Conservation (phyloP, 2,797 vertebrate species). For the Danio choprae region DNA sequence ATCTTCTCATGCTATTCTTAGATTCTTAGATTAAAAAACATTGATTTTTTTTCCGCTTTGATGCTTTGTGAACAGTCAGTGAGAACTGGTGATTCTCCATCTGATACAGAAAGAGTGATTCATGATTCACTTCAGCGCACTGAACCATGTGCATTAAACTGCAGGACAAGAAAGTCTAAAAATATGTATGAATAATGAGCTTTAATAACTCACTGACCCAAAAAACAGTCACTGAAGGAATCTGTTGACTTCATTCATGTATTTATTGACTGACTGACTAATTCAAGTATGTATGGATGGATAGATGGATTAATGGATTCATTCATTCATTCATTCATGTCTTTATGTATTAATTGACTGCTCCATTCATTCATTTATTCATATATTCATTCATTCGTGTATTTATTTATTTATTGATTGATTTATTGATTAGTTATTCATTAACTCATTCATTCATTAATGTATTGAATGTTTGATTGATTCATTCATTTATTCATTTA, state of each 20-base stretch:
- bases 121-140: not conserved
- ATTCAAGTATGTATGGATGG: too few relatives aligned
- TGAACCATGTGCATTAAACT: not conserved
- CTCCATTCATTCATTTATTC: too few relatives aligned
- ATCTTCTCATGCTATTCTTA: slow-evolving; percentile 7
- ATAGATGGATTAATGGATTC: too few relatives aligned
- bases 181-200: not conserved
- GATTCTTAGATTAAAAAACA: not conserved
- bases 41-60: not conserved
- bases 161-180: not conserved
- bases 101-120: not conserved
- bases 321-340: too few relatives aligned
- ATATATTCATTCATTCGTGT: too few relatives aligned
- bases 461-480: too few relatives aligned
- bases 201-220: not conserved
- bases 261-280: too few relatives aligned
- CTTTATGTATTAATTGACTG: too few relatives aligned
- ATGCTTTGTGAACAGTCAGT: not conserved
- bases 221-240: not conserved
- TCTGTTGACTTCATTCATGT: not conserved
- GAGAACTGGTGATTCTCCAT: slow-evolving; percentile 4
- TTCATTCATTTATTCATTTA: too few relatives aligned
- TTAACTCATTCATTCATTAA: too few relatives aligned
- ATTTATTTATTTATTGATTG: too few relatives aligned
- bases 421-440: too few relatives aligned